phyloP scores from a whole-genome alignment of 2,113 vertebrate genomes.

The Platichthys flesus region DNA sequence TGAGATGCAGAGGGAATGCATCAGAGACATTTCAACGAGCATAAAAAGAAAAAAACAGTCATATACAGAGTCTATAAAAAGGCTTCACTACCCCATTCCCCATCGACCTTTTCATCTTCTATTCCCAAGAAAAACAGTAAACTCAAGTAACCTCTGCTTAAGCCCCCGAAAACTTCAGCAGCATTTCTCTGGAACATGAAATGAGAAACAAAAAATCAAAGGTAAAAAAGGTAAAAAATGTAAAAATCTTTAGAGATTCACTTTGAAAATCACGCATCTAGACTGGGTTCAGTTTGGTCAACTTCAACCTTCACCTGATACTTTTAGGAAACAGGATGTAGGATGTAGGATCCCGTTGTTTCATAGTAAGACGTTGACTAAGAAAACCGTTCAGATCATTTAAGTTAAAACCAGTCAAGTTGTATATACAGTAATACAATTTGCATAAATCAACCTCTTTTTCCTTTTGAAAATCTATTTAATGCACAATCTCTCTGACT shows the following conservation, averaged over 20 bases:
- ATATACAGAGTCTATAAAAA: neutral
- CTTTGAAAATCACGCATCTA: too few relatives aligned
- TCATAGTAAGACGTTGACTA: too few relatives aligned
- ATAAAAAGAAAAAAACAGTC: slow-evolving; percentile 11
- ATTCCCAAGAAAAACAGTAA: slow-evolving; percentile 32
- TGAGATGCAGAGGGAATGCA: slow-evolving; percentile 35
- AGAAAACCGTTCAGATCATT: neutral
- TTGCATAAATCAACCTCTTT: neutral
- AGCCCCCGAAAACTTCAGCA: neutral
- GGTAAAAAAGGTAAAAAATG: neutral
- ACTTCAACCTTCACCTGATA: too few relatives aligned
- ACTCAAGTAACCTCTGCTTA: slow-evolving; percentile 5
- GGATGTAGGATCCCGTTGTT: too few relatives aligned
- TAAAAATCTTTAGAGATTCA: too few relatives aligned
- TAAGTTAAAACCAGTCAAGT: neutral
- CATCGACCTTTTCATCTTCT: slow-evolving; percentile 28
- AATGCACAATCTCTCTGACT: neutral
- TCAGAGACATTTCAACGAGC: slow-evolving; percentile 46
- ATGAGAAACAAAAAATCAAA: slow-evolving; percentile 18
- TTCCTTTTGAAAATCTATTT: neutral
- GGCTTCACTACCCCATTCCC: neutral
- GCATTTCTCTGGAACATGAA: slow-evolving; percentile 8
- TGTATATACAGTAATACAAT: neutral
- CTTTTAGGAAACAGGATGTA: too few relatives aligned
- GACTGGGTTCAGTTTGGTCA: too few relatives aligned